Conservation (phyloP, 2,797 vertebrate genomes). For the Lagodon rhomboides region DNA sequence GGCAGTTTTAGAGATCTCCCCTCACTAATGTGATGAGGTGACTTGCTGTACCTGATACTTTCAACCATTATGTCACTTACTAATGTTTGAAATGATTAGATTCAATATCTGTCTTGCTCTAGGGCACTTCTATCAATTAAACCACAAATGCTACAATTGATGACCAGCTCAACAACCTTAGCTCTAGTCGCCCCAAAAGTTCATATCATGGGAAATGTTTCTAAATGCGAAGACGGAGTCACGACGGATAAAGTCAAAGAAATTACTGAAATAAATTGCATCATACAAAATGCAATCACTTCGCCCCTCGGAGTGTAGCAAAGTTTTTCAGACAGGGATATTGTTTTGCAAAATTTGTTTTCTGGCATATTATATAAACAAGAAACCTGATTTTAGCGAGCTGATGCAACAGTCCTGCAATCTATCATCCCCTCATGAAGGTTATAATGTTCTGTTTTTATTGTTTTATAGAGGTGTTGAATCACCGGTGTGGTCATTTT, state of each 20-base stretch:
- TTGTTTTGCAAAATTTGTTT: not conserved
- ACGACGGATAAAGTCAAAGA: not conserved
- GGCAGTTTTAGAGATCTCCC: not conserved
- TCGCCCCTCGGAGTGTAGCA: not conserved
- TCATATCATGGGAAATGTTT: not conserved
- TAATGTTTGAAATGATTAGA: not conserved
- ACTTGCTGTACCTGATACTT: constrained; percentile 1
- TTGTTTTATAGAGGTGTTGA: not conserved
- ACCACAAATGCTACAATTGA: not conserved
- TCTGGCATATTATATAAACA: not conserved
- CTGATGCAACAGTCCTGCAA: not conserved
- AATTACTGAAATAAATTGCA: not conserved
- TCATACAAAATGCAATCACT: not conserved
- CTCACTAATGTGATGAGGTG: not conserved
- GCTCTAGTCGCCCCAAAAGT: not conserved
- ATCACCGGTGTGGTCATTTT: not conserved
- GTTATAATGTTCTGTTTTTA: not conserved
- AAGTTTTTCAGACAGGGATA: not conserved
- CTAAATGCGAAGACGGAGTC: not conserved
- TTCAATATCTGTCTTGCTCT: not conserved
- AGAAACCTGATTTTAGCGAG: too few relatives aligned
- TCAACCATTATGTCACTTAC: not conserved
- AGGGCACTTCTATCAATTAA: not conserved
- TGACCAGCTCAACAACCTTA: not conserved
- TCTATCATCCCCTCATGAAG: not conserved